Percentiles rank a stretch among this genome's conserved stretches.
These are phyloP conservation scores for Epizoanthus illoricatus DNA, from an alignment of 92 coral and sea anemone genomes.

Conservation along the genomic window DNA sequence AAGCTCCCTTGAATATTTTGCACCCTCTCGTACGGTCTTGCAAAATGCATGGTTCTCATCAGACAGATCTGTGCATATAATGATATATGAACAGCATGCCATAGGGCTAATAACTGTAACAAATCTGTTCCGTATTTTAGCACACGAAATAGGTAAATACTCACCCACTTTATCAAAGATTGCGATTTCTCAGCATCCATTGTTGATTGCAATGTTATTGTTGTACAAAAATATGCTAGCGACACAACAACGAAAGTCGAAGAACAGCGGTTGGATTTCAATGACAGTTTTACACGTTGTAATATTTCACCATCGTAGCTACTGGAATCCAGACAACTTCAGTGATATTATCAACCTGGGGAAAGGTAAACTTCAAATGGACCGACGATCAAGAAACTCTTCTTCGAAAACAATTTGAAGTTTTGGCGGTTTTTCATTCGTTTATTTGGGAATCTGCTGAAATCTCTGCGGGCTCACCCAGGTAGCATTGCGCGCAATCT, in stretches of 20 bases:
- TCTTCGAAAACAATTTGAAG: slow-evolving; percentile 8
- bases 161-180: slow-evolving; percentile 30
- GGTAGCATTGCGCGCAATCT: background rate
- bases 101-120: background rate
- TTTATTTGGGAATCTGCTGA: background rate
- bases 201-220: background rate
- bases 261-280: too few relatives aligned
- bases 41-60: too few relatives aligned
- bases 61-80: too few relatives aligned
- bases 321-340: background rate
- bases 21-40: too few relatives aligned
- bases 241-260: too few relatives aligned
- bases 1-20: too few relatives aligned
- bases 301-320: too few relatives aligned
- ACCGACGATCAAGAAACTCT: background rate
- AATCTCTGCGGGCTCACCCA: slow-evolving; percentile 13
- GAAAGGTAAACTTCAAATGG: background rate
- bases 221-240: too few relatives aligned
- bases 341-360: background rate
- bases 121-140: background rate
- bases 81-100: too few relatives aligned
- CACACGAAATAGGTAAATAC: background rate
- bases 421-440: slow-evolving; percentile 35
- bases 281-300: too few relatives aligned
- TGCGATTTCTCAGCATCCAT: slow-evolving; percentile 18